Percentiles rank a stretch among this genome's conserved stretches.
These are phyloP conservation scores for Leptobrachium ailaonicum DNA, from an alignment of 2,113 vertebrate genomes.

Conservation along the genomic window DNA sequence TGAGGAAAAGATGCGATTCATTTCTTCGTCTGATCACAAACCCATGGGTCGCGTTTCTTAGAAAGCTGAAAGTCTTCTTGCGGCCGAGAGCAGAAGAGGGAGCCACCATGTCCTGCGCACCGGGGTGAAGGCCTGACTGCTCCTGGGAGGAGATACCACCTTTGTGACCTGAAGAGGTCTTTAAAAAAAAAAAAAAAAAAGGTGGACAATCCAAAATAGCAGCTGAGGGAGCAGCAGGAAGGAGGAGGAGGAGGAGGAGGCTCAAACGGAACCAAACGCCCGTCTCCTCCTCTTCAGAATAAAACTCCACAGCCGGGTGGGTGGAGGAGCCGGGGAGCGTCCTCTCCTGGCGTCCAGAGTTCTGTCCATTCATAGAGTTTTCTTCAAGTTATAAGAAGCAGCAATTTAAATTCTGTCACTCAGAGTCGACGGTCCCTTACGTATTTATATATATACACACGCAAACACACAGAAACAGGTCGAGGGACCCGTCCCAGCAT, in stretches of 20 bases:
- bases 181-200: neutral
- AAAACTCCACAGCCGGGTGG: neutral
- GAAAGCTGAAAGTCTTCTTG: neutral
- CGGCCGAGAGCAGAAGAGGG: neutral
- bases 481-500: conserved; percentile 35
- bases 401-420: conserved; percentile 72
- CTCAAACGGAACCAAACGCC: conserved; percentile 32
- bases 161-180: neutral
- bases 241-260: neutral
- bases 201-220: neutral
- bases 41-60: neutral
- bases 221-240: neutral
- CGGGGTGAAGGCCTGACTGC: neutral
- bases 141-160: neutral
- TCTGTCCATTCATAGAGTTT: conserved; percentile 63
- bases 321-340: neutral
- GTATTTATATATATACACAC: conserved; percentile 67
- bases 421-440: conserved; percentile 76
- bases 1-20: too few species aligned
- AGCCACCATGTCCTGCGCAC: neutral
- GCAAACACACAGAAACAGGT: conserved; percentile 38
- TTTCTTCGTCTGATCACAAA: too few species aligned
- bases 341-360: conserved; percentile 55
- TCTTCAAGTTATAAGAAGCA: conserved; percentile 67
- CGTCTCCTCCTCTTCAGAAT: conserved; percentile 38